Conservation (phyloP, 2,797 vertebrate genomes). For the Phalanger gymnotis region DNA sequence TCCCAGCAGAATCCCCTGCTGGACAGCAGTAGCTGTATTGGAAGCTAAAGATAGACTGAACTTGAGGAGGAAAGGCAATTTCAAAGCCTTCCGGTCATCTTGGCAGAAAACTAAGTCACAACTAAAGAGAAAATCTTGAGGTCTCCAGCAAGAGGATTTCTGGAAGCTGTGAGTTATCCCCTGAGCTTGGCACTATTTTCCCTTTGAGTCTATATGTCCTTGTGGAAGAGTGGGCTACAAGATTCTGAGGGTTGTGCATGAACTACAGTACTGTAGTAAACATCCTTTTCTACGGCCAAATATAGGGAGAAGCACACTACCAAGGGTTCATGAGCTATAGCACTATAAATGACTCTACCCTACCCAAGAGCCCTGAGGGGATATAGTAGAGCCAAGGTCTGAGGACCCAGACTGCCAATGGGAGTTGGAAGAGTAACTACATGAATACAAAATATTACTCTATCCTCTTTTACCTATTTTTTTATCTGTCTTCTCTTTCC, state of each 20-base stretch:
- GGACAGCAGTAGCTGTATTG: neutral
- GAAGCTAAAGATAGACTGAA: neutral
- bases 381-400: neutral
- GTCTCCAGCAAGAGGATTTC: neutral
- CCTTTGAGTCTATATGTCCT: neutral
- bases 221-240: neutral
- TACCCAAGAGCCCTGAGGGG: neutral
- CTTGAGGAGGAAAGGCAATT: neutral
- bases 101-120: neutral
- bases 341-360: neutral
- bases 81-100: neutral
- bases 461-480: neutral
- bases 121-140: neutral
- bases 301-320: neutral
- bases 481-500: neutral
- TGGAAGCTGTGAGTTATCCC: neutral
- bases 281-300: neutral
- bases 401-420: neutral
- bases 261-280: neutral
- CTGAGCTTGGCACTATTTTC: neutral
- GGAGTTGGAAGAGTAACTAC: neutral
- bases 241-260: neutral
- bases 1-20: neutral
- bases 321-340: neutral
- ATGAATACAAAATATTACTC: neutral